Evolutionary conservation across 2,797 vertebrate species (phyloP), one percentile per base, ranked within the genome.

Genomic region (Bradypus variegatus): DNA sequence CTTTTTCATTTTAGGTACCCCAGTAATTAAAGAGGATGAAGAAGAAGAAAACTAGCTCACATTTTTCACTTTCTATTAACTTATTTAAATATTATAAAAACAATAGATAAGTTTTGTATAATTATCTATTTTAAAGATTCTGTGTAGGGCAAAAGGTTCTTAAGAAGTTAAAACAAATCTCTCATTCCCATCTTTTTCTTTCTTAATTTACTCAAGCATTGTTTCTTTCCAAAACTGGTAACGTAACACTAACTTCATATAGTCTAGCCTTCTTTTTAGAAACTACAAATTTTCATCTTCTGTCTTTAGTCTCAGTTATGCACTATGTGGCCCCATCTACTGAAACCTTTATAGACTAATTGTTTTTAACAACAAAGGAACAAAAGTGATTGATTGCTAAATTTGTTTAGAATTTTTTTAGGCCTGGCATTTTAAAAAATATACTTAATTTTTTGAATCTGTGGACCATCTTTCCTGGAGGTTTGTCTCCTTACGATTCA

Each of bases 11-110:
- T 88, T 96, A 99, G 99, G 99, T 92, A 98, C 96, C 18, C 98
- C 98, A 31, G 97, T 99, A 96, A 98, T 99, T 97, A 99, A 99
- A 97, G 96, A 97, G 48, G 98, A 98, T 48, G 98, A 98, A 33
- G 98, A 98, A 2, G 98, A 98, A 69, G 98, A 98, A 45, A 98
- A 97, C 96, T 98, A 98, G 98, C 76, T 79, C 41, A 88, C 50
- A 41, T 65, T 95, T 94, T 96, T 93, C 6, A 55, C 81, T 88
- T 83, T 92, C 13, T 95, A 93, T 95, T 96, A 97, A 97, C 93
- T 97, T 98, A 97, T 97, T 96, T 95, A 96, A 97, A 89, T 95
- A 88, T 96, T 81, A 96, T 86, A 92, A 95, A 92, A 95, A 96
- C 75, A 96, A 93, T 80, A 96, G 91, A 96, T 96, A 94, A 92